Evolutionary conservation across 2,888 invertebrate genomes (phyloP), one percentile per base, ranked within the genome.

Genomic region (Artemia sinica): DNA sequence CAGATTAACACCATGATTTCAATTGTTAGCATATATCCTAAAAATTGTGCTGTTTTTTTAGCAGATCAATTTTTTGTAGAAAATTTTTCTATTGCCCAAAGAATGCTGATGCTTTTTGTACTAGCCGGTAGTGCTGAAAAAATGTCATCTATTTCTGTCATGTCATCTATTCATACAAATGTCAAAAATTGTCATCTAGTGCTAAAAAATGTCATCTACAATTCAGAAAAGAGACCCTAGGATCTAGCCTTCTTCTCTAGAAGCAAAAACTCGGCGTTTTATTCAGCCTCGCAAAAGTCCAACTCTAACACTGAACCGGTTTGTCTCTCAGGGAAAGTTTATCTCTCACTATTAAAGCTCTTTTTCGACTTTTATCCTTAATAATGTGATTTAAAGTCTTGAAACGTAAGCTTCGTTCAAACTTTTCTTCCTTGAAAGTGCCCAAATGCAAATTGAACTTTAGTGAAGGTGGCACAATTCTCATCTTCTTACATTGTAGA

Each of bases 51-150:
- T 0, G 84, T 85, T 72, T 87, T 86, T 77, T 76, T 95, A 0
- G 86, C 87, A 70, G 80, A 80, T 68, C 84, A 91, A 75, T 87
- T 94, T 74, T 91, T 91, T 75, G 83, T 85, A 0, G 49, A 85
- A 0, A 84, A 84, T 70, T 89, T 90, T 75, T 87, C 88, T 0
- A 82, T 91, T n/a, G 82, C 84, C 0, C 85, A 87, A 9, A 83
- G 90, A 70, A 80, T 92, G 58, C 83, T 90, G 63, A 88, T 93
- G 79, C 78, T 93, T 1, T 86, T 90, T 73, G 82, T 90, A 13
- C 74, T 91, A 65, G 81, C 83, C 0, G 84, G 84, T 72, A 79
- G 86, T 0, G 88, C 86, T 0, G 84, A 82, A 72, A 80, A 79
- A 72, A 79, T 90, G 5, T 84, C 88, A 0, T 82, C 80, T 69